Conservation (phyloP, 2,888 invertebrate species). For the Stenodera caucasica region DNA sequence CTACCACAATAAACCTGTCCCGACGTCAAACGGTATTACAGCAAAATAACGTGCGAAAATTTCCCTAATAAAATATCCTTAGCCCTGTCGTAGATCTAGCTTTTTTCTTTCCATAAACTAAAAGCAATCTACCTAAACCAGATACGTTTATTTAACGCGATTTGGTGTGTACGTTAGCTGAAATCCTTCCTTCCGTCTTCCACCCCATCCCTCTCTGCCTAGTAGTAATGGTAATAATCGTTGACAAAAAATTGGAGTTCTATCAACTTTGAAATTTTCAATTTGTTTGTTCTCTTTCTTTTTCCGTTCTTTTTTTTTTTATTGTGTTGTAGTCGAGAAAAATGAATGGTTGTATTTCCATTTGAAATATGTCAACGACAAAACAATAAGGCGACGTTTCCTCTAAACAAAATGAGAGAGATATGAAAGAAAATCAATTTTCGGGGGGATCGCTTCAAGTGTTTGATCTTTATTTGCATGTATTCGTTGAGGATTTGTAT, state of each 20-base stretch:
- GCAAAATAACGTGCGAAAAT: not conserved
- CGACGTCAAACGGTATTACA: too few species aligned
- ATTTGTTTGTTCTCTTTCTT: not conserved
- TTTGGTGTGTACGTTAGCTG: not conserved
- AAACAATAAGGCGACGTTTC: not conserved
- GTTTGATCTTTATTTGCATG: not conserved
- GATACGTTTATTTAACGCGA: not conserved
- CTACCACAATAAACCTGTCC: too few species aligned
- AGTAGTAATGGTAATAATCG: too few species aligned
- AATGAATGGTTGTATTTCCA: conserved; percentile 3
- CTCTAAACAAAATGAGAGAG: not conserved
- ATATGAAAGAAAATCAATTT: not conserved
- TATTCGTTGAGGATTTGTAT: not conserved
- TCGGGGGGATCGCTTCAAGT: not conserved
- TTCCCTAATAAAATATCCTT: not conserved
- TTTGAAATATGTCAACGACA: not conserved
- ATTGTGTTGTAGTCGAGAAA: too few species aligned
- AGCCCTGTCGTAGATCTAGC: too few species aligned
- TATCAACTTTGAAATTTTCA: not conserved
- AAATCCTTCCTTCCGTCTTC: too few species aligned
- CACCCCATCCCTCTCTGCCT: too few species aligned
- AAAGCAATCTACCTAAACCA: not conserved
- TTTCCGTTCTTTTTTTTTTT: too few species aligned
- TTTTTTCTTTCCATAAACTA: too few species aligned
- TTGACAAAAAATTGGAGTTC: too few species aligned